Base-by-base conservation (phyloP, 2,797 vertebrate species). In the Ptychadena robeensis region DNA sequence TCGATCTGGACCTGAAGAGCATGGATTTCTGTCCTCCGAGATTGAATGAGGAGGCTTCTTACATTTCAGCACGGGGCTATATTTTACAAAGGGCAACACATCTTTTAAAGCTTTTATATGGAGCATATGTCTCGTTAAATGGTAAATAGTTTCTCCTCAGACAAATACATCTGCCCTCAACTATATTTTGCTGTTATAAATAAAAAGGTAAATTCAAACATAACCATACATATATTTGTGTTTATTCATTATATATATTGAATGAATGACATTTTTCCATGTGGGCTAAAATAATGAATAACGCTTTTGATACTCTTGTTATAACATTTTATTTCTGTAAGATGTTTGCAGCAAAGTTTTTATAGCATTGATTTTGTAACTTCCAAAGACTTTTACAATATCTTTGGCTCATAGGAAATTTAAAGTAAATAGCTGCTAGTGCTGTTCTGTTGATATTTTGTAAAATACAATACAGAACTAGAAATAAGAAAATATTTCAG, bases 341-440 rank as follows among this genome's bases (percentile, higher is more conserved):
- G 25, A 63, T 63, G 25, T 63, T n/a, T 53, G 44, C 44, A 53
- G 44, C 18, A 53, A 53, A 53, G 44, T 53, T 53, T 53, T 53
- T 7, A 53, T 53, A 22, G 44, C 44, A 53, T 53, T 53, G 59
- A 63, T 63, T 63, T 63, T 63, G 27, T 12, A 63, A 63, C 27
- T 27, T 28, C 25, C 59, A 14, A 28, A 63, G n/a, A 63, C 59
- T 63, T 63, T 63, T 27, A 63, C 9, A 63, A 28, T 27, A 63
- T 28, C 4, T 28, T 63, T 63, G 59, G n/a, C 59, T 63, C 59
- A 63, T 27, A 63, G 59, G n/a, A 63, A 63, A 63, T 63, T 3
- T n/a, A 63, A 61, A 61, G 27, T 27, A 61, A 61, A 63, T 63
- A 27, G 59, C n/a, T 63, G 59, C 59, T 28, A 63, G 27, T 63